These are phyloP conservation scores for Venturia canescens DNA, from an alignment of 1,140 invertebrate species.

Conservation along the genomic window DNA sequence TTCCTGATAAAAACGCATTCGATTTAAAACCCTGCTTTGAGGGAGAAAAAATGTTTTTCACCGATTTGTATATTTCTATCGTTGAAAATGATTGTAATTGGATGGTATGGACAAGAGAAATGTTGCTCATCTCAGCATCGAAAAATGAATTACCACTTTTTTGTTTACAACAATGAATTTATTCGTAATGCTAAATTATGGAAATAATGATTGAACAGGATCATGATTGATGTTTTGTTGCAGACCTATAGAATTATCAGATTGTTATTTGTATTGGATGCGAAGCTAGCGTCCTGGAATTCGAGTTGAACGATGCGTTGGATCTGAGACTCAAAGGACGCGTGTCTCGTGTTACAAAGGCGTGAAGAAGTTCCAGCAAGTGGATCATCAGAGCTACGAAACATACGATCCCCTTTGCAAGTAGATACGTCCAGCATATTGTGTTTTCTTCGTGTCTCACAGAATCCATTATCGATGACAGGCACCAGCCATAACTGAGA, in stretches of 20 bases:
- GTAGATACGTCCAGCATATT: slow-evolving; percentile 38
- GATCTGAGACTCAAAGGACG: slow-evolving; percentile 44
- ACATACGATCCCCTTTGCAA: slow-evolving; percentile 52
- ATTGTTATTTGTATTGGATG: neutral
- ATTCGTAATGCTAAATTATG: too few relatives aligned
- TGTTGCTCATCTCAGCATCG: too few relatives aligned
- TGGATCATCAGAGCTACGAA: slow-evolving; percentile 47
- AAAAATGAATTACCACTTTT: too few relatives aligned
- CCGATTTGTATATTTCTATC: too few relatives aligned
- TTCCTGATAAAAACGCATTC: too few relatives aligned
- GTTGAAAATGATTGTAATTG: too few relatives aligned
- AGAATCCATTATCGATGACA: slow-evolving; percentile 53
- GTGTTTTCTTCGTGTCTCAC: slow-evolving; percentile 42
- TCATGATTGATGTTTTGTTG: neutral
- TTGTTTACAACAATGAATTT: too few relatives aligned
- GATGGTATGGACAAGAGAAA: too few relatives aligned
- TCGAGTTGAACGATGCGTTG: neutral
- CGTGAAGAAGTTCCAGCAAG: slow-evolving; percentile 53
- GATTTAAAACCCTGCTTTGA: too few relatives aligned
- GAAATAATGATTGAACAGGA: neutral
- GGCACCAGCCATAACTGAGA: slow-evolving; percentile 50
- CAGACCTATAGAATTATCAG: neutral
- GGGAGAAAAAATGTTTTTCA: too few relatives aligned
- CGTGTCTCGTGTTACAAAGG: slow-evolving; percentile 45
- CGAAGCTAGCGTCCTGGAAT: neutral